Evolutionary conservation across 2,888 invertebrate genomes (phyloP).

Genomic region (Achlya flavicornis): DNA sequence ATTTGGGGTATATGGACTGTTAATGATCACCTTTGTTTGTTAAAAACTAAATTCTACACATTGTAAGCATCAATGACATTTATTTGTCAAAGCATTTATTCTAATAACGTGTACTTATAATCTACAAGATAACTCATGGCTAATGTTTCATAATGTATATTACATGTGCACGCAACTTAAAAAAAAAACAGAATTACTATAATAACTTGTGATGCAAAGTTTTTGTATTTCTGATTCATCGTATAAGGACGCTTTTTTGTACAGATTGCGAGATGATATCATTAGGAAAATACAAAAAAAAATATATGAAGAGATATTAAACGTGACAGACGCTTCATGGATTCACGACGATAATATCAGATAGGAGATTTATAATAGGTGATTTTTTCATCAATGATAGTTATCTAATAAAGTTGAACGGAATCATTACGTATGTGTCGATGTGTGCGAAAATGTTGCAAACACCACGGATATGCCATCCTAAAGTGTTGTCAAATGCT

Average conservation of each 20-base stretch:
- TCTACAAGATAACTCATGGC: too few relatives aligned
- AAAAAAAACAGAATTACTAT: not conserved
- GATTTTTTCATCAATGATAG: not conserved
- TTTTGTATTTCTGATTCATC: constrained; percentile 1
- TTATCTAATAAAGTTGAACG: not conserved
- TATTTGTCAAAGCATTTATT: too few relatives aligned
- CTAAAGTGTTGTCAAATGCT: constrained; percentile 3
- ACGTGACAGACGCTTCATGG: not conserved
- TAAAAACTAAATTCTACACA: too few relatives aligned
- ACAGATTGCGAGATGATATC: constrained; percentile 1
- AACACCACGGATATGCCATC: not conserved
- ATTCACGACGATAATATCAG: not conserved
- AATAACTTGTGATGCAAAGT: not conserved
- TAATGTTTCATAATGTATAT: not conserved
- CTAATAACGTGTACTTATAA: too few relatives aligned
- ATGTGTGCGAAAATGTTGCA: not conserved
- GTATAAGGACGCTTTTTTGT: not conserved
- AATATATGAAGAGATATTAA: not conserved
- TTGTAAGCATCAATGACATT: not conserved
- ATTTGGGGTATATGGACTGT: not conserved
- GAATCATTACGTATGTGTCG: not conserved
- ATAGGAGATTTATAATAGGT: not conserved
- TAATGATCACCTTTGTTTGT: not conserved
- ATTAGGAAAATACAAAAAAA: not conserved
- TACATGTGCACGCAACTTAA: not conserved